Base-by-base conservation (phyloP, 2,113 vertebrate genomes). In the Lota lota region DNA sequence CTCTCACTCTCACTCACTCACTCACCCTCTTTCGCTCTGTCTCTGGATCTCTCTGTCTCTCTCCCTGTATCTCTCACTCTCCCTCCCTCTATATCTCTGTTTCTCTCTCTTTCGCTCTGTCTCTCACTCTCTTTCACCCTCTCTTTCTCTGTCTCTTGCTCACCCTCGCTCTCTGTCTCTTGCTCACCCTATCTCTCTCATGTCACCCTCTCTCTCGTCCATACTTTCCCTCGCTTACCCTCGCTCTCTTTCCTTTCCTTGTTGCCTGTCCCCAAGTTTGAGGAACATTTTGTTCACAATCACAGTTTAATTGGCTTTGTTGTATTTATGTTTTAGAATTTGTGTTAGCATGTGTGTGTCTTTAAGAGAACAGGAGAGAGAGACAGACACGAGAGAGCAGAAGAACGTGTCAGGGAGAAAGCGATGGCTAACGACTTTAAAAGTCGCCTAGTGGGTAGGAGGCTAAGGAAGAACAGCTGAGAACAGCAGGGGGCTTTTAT, bases 401-500 rank as follows among this genome's bases (percentile, higher is more conserved):
- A 53, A 53, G 16, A 54, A 5, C 15, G 53, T 17, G 16, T 40
- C 22, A 66, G 50, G 20, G 28, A 11, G 61, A n/a, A 61, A 22
- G 68, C 57, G 56, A 22, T 66, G n/a, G 12, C 40, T 47, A 10
- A 47, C 1, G 40, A 47, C 28, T 28, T 28, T 28, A 28, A 28
- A 28, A 28, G 28, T 28, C 28, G 28, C 28, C 28, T 5, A 4
- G 28, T 28, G 72, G 63, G 67, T 77, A 57, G 21, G 33, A 70
- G 80, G 69, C 71, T 66, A 3, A 58, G 68, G 67, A 64, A 56
- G 66, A 79, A 79, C 81, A 83, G 79, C 81, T 85, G 80, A 85
- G 66, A 87, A 79, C 82, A 79, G 76, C 81, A 75, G 75, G 77
- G 69, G 67, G 68, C 72, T 80, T 83, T 82, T 79, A 82, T 77